Evolutionary conservation across 2,797 vertebrate species (phyloP).

Genomic region (Spondyliosoma cantharus): DNA sequence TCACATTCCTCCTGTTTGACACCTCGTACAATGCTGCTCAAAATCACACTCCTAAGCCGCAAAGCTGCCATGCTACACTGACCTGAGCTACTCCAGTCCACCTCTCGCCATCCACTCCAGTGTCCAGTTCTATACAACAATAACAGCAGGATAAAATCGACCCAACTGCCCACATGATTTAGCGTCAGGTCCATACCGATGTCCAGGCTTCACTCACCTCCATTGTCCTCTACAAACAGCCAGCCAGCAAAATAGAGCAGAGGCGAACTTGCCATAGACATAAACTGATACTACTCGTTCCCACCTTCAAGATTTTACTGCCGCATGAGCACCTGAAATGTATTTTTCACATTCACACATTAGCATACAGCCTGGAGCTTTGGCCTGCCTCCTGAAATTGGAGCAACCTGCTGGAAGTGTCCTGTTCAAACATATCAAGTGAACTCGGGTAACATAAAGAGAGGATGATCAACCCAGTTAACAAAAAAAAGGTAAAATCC

Average conservation of each 20-base stretch:
- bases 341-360: conserved; percentile 22
- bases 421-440: conserved; percentile 50
- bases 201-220: conserved; percentile 14
- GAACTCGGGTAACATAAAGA: conserved; percentile 8
- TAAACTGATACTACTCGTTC: background rate
- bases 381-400: conserved; percentile 35
- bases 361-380: conserved; percentile 54
- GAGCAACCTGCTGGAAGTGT: conserved; percentile 33
- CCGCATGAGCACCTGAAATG: background rate
- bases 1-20: conserved; percentile 63
- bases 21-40: conserved; percentile 40
- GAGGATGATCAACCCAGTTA: background rate
- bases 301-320: background rate
- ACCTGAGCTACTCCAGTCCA: conserved; percentile 29
- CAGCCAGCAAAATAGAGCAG: background rate
- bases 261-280: background rate
- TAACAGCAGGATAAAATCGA: conserved; percentile 15
- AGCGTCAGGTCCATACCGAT: background rate
- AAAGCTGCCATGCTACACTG: conserved; percentile 18
- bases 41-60: conserved; percentile 31
- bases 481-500: background rate
- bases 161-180: conserved; percentile 10
- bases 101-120: conserved; percentile 2
- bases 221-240: conserved; percentile 33
- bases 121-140: conserved; percentile 38